Evolutionary conservation across 2,113 vertebrate species (phyloP), one percentile per base, ranked within the genome.

Genomic region (Ramphastos sulfuratus): DNA sequence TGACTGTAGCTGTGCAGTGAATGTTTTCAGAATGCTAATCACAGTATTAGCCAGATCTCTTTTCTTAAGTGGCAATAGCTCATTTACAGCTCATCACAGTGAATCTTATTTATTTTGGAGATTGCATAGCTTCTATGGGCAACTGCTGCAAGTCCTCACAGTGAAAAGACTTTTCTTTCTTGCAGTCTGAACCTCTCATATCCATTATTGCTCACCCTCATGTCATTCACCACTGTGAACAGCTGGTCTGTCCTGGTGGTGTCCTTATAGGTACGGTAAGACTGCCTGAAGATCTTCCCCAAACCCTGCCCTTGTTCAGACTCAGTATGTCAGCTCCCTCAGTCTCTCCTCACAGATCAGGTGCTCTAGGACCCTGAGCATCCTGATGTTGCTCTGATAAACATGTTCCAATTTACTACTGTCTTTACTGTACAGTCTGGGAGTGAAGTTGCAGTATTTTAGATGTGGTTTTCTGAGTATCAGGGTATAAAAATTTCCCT

Each of bases 381-480:
- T 30, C 11, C 35, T 13, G 21, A n/a, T 21, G 7, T 25, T 2
- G 0, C 10, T 70, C 44, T 4, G 7, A 24, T 79, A 82, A 88
- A 69, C 28, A 19, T 73, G 9, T 5, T 73, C 28, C 20, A 66
- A 24, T 35, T 65, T 86, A 54, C 55, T 60, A 23, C 15, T 0
- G 0, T 25, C 46, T 44, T 73, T 37, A 12, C n/a, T 7, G 1
- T 31, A 39, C 1, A 48, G 19, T 4, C 12, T 42, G 17, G 50
- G 17, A 37, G 15, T 1, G 87, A 84, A 81, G 63, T 2, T 35
- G 15, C 23, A 59, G 46, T 52, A 59, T 66, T 87, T 76, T 25
- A 70, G 15, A 27, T 50, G 8, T 10, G 27, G 7, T 77, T 7
- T 73, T 27, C 25, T 31, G 27, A 66, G 33, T 4, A 90, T 10